These are phyloP conservation scores for Acromyrmex echinatior DNA, from an alignment of 1,140 invertebrate genomes.

Conservation along the genomic window DNA sequence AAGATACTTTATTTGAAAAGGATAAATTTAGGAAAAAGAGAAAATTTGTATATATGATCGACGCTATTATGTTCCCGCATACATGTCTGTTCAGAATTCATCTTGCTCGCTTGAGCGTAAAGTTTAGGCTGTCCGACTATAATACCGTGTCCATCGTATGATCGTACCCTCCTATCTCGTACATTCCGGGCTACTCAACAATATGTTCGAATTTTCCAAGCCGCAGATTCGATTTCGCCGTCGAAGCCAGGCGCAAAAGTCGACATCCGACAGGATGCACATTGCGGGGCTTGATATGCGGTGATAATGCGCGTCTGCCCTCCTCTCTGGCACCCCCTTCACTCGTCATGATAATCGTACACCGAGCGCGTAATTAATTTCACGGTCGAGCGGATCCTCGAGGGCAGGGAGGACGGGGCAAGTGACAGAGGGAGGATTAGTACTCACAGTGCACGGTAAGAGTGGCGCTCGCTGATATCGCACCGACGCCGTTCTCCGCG, in stretches of 20 bases:
- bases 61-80: background rate
- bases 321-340: conserved; percentile 22
- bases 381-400: conserved; percentile 46
- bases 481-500: conserved; percentile 93
- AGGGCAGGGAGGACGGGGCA: background rate
- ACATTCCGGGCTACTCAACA: conserved; percentile 15
- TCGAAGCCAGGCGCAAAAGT: conserved; percentile 46
- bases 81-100: background rate
- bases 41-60: background rate
- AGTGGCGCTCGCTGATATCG: conserved; percentile 91
- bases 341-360: conserved; percentile 50
- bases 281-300: conserved; percentile 51
- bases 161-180: conserved; percentile 1
- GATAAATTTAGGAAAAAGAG: background rate
- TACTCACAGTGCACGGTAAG: conserved; percentile 92
- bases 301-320: conserved; percentile 50
- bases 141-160: conserved; percentile 3
- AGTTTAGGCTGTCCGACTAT: conserved; percentile 9
- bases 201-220: conserved; percentile 51
- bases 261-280: conserved; percentile 53
- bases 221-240: conserved; percentile 38
- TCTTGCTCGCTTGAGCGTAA: conserved; percentile 21
- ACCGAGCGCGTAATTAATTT: conserved; percentile 60
- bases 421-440: conserved; percentile 30
- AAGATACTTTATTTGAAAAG: background rate